Percentiles rank a stretch among this genome's conserved stretches.
Evolutionary conservation across 2,888 invertebrate species (phyloP).

Genomic region (Pollenia angustigena): DNA sequence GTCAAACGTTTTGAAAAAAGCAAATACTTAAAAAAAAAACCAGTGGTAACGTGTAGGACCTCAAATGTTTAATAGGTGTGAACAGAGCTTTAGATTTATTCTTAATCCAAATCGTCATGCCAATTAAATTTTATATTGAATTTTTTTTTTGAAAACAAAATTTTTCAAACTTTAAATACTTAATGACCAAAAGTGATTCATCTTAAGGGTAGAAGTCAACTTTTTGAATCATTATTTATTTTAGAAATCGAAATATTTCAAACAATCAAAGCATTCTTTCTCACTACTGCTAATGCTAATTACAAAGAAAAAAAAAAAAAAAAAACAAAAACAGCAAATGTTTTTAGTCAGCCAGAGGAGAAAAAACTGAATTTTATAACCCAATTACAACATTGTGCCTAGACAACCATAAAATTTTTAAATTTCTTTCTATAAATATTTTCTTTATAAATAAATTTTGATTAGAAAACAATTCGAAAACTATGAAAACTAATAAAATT

Average conservation of each 20-base stretch:
- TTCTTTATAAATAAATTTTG: slow-evolving; percentile 1
- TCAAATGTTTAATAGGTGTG: too few relatives aligned
- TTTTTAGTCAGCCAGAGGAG: slow-evolving; percentile 37
- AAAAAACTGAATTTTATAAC: slow-evolving; percentile 29
- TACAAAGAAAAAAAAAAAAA: slow-evolving; percentile 4
- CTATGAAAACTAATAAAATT: slow-evolving; percentile 21
- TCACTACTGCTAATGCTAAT: slow-evolving; percentile 7
- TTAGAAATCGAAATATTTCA: neutral
- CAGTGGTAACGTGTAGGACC: too few relatives aligned
- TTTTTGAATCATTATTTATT: slow-evolving; percentile 28
- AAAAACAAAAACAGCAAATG: slow-evolving; percentile 1
- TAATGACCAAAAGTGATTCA: neutral
- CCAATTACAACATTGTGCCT: slow-evolving; percentile 56
- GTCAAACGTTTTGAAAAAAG: too few relatives aligned
- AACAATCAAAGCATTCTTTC: slow-evolving; percentile 19
- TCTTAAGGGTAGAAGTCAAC: slow-evolving; percentile 1
- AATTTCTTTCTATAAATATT: slow-evolving; percentile 2
- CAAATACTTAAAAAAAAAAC: too few relatives aligned
- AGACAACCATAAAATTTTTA: slow-evolving; percentile 16
- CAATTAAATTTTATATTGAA: neutral
- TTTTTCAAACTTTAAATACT: neutral
- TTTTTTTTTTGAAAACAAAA: neutral
- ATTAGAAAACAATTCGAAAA: neutral
- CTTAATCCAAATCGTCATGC: neutral
- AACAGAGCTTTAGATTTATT: too few relatives aligned